Evolutionary conservation across 1,140 invertebrate genomes (phyloP), one percentile per base, ranked within the genome.

Genomic region (Brachionus manjavacas): DNA sequence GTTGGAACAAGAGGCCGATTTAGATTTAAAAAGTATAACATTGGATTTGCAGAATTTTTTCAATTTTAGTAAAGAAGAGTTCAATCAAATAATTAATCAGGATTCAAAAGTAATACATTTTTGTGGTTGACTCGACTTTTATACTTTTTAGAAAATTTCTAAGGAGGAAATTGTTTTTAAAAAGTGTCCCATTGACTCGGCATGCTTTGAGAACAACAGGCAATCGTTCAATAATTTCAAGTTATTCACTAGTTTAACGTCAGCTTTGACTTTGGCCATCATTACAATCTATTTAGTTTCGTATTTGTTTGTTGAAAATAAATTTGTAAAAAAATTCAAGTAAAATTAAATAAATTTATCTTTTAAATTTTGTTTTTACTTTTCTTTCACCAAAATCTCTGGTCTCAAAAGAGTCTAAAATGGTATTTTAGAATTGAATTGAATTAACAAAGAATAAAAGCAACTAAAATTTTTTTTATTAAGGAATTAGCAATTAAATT

Each of bases 251-350:
- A 72, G 68, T 8, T 72, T 72, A 1, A 41, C 35, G 9, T 72
- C 68, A 72, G 68, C 31, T 16, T 41, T 72, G 9, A 72, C 31
- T n/a, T 39, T 72, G 12, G 31, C 4, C 0, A 8, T 72, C 16
- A 20, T 72, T 72, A 41, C n/a, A 16, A 16, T 72, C 16, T 72
- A 72, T 20, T 43, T 72, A 41, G 35, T 72, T 41, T 43, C 31
- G 9, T 72, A 72, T 72, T 41, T 72, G 14, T 39, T 72, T 72
- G 68, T 72, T 39, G 68, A 72, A 39, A 72, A 72, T 39, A 72
- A 72, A 41, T 72, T 72, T 72, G 68, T 72, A 72, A 72, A 72
- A 72, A 72, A 72, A 72, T 72, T 72, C 8, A 72, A 72, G 31
- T 31, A 68, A 35, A 7, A 35, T 35, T n/a, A 31, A 14, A 31